Percentiles rank a stretch among this genome's conserved stretches.
phyloP scores from a whole-genome alignment of 2,113 vertebrate species.

The Neofelis nebulosa region DNA sequence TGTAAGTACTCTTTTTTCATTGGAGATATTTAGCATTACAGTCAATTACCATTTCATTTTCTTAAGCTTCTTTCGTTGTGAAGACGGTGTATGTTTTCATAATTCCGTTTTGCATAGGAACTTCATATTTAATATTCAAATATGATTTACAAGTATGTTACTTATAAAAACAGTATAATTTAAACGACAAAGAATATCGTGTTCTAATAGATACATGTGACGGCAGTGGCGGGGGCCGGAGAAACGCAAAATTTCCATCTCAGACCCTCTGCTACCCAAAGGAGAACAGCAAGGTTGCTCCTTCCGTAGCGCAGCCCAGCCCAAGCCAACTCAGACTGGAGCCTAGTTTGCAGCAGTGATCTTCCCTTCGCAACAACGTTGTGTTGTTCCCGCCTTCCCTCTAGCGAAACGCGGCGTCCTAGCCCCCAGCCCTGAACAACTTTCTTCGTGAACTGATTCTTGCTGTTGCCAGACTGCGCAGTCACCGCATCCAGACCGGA shows the following conservation, averaged over 20 bases:
- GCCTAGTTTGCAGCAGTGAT: rapidly evolving
- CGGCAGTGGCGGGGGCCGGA: background rate
- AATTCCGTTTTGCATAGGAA: background rate
- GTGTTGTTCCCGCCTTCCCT: too few species aligned
- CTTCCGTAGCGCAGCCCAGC: background rate
- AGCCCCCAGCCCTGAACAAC: too few species aligned
- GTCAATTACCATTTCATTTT: background rate
- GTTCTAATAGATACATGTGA: background rate
- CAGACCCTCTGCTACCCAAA: background rate
- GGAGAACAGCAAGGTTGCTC: background rate
- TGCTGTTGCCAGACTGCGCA: background rate
- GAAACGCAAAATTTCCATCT: background rate
- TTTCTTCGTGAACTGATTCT: background rate
- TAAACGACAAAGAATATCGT: background rate
- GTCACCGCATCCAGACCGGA: too few species aligned
- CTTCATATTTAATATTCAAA: slow-evolving; percentile 27
- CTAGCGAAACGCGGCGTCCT: background rate
- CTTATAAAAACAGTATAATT: slow-evolving; percentile 15
- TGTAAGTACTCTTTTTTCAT: background rate
- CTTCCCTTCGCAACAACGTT: rapidly evolving
- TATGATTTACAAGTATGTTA: background rate
- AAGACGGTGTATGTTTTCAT: background rate
- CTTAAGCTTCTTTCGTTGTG: background rate
- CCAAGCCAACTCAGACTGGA: rapidly evolving
- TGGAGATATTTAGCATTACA: background rate